Evolutionary conservation across 2,888 invertebrate genomes (phyloP).

Genomic region (Eupithecia abbreviata): DNA sequence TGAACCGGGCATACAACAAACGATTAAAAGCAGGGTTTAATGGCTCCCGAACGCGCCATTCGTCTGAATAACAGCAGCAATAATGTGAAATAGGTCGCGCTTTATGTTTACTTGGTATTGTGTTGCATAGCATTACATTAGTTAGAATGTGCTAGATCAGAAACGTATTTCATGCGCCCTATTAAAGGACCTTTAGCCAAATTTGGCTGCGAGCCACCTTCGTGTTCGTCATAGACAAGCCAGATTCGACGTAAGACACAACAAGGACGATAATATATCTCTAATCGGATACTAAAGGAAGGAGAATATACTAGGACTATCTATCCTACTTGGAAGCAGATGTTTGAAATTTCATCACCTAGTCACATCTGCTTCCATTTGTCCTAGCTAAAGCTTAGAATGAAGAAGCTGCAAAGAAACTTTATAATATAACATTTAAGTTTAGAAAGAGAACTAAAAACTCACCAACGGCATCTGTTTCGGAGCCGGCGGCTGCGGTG

Average conservation of each 20-base stretch:
- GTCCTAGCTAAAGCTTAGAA: not conserved
- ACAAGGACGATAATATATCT: too few species aligned
- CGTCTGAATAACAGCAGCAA: constrained; percentile 22
- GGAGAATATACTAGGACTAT: too few species aligned
- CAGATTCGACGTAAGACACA: not conserved
- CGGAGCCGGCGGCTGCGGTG: constrained; percentile 91
- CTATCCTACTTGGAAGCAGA: too few species aligned
- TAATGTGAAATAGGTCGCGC: constrained; percentile 30
- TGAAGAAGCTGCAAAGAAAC: not conserved
- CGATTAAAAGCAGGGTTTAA: constrained; percentile 10
- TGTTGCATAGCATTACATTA: constrained; percentile 12
- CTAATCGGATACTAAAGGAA: too few species aligned
- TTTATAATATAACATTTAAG: not conserved
- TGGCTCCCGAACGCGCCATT: constrained; percentile 16
- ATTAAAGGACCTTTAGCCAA: not conserved
- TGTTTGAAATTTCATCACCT: too few species aligned
- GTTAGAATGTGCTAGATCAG: not conserved
- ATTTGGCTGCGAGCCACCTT: not conserved
- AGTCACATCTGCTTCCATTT: not conserved
- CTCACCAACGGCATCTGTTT: constrained; percentile 87
- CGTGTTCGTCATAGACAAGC: not conserved
- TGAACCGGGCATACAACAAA: constrained; percentile 6
- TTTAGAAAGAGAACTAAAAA: not conserved
- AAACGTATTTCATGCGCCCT: not conserved
- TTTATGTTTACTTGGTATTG: constrained; percentile 22